These are phyloP conservation scores for Nesoenas mayeri DNA, from an alignment of 2,113 vertebrate species.

Conservation along the genomic window DNA sequence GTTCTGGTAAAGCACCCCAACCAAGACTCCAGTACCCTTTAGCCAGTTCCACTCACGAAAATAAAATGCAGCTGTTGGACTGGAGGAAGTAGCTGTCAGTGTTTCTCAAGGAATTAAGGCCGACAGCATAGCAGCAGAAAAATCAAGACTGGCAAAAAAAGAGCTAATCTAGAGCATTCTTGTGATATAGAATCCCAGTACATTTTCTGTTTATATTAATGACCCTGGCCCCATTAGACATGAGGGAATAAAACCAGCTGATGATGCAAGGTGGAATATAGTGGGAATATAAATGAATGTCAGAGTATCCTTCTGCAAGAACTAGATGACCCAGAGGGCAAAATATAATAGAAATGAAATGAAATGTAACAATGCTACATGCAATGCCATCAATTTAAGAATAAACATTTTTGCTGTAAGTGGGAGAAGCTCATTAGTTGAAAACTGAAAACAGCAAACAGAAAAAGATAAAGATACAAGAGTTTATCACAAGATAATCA, in stretches of 20 bases:
- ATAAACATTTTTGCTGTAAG: not conserved
- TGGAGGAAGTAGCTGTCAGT: not conserved
- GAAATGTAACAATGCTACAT: not conserved
- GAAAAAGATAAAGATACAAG: not conserved
- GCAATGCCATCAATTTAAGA: not conserved
- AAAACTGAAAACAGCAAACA: not conserved
- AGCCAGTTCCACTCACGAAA: not conserved
- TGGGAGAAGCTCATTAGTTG: not conserved
- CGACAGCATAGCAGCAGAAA: not conserved
- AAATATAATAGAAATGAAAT: not conserved
- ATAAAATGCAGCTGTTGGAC: not conserved
- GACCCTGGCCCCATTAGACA: not conserved
- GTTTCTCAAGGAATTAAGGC: not conserved
- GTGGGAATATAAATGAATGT: not conserved
- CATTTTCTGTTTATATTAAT: not conserved
- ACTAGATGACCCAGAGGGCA: not conserved
- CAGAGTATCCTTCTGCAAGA: not conserved
- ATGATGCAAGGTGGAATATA: not conserved
- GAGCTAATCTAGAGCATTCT: not conserved
- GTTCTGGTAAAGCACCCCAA: not conserved
- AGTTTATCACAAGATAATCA: not conserved
- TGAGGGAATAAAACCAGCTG: not conserved
- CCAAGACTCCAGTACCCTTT: not conserved
- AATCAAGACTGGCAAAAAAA: not conserved
- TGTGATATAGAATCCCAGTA: not conserved